Percentiles rank a stretch among this genome's conserved stretches.
Evolutionary conservation across 2,797 vertebrate species (phyloP).

Genomic region (Danionella dracula): DNA sequence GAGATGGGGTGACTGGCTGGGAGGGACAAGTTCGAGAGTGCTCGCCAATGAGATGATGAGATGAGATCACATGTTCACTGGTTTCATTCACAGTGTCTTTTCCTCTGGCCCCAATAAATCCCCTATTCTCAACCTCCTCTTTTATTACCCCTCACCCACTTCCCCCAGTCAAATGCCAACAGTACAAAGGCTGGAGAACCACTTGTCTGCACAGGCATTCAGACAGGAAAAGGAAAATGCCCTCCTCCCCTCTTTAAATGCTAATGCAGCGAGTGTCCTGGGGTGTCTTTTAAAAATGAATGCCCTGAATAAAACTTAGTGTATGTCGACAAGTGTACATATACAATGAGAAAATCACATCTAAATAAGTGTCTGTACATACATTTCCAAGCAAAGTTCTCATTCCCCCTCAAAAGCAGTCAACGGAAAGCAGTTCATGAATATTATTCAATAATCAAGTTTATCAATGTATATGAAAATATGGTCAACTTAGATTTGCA

Average conservation of each 20-base stretch:
- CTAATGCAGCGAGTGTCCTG: not conserved
- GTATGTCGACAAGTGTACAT: too few relatives aligned
- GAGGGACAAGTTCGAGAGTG: constrained; percentile 20
- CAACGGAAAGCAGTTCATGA: too few relatives aligned
- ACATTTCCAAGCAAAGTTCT: too few relatives aligned
- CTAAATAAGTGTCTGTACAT: too few relatives aligned
- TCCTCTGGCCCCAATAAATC: constrained; percentile 23
- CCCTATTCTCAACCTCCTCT: constrained; percentile 31
- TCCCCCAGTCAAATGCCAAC: constrained; percentile 55
- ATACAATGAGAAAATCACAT: too few relatives aligned
- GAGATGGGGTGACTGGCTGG: constrained; percentile 54
- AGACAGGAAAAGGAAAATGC: not conserved
- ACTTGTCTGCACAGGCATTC: constrained; percentile 3
- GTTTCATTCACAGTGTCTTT: not conserved
- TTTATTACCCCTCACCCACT: constrained; percentile 72
- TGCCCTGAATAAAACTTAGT: too few relatives aligned
- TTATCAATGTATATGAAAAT: too few relatives aligned
- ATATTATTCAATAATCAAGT: too few relatives aligned
- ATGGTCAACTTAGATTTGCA: too few relatives aligned
- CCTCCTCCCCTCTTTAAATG: constrained; percentile 7
- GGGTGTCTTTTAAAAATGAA: too few relatives aligned
- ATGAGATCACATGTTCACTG: not conserved
- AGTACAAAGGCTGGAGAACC: constrained; percentile 49
- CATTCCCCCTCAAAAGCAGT: too few relatives aligned
- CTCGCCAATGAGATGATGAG: constrained; percentile 9